Percentiles rank a stretch among this genome's conserved stretches.
These are phyloP conservation scores for Xenops minutus DNA, from an alignment of 2,797 vertebrate species.

Conservation along the genomic window DNA sequence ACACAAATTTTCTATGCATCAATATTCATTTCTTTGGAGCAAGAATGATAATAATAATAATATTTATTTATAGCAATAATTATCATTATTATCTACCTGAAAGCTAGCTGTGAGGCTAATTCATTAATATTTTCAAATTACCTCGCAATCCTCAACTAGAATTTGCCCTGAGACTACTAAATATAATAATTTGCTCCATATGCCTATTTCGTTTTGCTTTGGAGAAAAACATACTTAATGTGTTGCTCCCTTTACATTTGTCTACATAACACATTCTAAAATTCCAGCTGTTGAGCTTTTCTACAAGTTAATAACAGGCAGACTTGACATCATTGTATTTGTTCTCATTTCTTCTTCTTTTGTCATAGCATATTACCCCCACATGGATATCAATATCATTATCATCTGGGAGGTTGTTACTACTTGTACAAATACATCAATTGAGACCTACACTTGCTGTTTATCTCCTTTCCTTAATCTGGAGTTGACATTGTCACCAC, in stretches of 20 bases:
- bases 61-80: slow-evolving; percentile 9
- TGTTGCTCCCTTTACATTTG: neutral
- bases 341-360: neutral
- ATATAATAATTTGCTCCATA: slow-evolving; percentile 24
- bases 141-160: neutral
- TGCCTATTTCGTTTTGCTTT: neutral
- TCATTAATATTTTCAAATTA: slow-evolving; percentile 47
- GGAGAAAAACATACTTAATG: neutral
- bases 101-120: slow-evolving; percentile 23
- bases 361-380: neutral
- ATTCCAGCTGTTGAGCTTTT: neutral
- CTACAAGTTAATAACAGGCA: neutral
- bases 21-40: neutral
- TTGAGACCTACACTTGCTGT: neutral
- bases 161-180: slow-evolving; percentile 7
- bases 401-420: neutral
- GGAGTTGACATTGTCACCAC: neutral
- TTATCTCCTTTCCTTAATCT: neutral
- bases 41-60: neutral
- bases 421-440: neutral
- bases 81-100: slow-evolving; percentile 35
- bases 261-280: neutral
- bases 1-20: neutral
- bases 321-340: neutral
- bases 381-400: neutral